Evolutionary conservation across 2,113 vertebrate genomes (phyloP).

Genomic region (Halcyon malimbica): DNA sequence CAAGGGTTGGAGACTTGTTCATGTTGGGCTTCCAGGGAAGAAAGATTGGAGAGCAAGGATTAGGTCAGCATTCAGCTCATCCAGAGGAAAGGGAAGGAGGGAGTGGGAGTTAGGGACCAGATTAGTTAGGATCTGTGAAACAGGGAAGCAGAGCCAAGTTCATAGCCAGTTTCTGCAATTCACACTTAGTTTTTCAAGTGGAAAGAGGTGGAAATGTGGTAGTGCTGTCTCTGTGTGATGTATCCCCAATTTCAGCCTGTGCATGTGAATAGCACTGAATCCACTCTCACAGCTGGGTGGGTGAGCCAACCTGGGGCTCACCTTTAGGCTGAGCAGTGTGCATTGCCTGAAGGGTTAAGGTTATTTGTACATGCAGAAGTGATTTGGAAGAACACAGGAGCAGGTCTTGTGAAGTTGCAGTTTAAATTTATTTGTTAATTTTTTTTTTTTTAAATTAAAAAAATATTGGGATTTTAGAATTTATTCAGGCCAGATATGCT

Average conservation of each 20-base stretch:
- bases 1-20: not conserved
- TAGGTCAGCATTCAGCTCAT: not conserved
- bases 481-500: not conserved
- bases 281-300: not conserved
- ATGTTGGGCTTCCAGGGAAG: not conserved
- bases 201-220: not conserved
- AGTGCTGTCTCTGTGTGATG: not conserved
- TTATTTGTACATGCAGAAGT: not conserved
- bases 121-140: not conserved
- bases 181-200: not conserved
- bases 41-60: not conserved
- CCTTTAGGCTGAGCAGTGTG: not conserved
- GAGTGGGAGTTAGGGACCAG: not conserved
- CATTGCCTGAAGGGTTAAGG: not conserved
- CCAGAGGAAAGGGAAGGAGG: not conserved
- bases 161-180: not conserved
- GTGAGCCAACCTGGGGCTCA: not conserved
- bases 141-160: not conserved
- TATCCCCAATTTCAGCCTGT: not conserved
- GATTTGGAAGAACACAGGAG: not conserved
- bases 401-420: not conserved
- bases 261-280: accelerated
- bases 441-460: not conserved
- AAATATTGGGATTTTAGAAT: not conserved
- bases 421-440: not conserved